Evolutionary conservation across 2,797 vertebrate genomes (phyloP).

Genomic region (Bovichtus variegatus): DNA sequence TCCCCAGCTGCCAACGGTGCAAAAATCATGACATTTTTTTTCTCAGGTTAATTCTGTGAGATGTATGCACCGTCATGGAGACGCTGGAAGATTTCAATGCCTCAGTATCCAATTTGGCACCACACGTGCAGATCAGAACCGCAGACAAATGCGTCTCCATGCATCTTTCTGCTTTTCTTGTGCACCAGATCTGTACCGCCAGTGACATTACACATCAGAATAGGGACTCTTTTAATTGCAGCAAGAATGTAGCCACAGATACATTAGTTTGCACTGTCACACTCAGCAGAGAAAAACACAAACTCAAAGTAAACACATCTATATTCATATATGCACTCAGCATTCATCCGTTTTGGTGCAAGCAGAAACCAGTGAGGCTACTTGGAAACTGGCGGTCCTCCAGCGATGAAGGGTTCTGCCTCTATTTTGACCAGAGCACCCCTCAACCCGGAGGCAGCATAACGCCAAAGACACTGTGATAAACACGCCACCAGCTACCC

Average conservation of each 20-base stretch:
- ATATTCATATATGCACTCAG: constrained; percentile 18
- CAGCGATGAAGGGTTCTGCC: constrained; percentile 12
- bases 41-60: constrained; percentile 68
- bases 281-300: constrained; percentile 2
- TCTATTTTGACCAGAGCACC: constrained; percentile 23
- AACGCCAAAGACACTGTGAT: constrained; percentile 12
- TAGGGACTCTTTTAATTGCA: constrained; percentile 24
- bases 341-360: constrained; percentile 11
- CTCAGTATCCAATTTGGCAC: constrained; percentile 60
- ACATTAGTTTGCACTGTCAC: constrained; percentile 18
- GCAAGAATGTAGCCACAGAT: constrained; percentile 2
- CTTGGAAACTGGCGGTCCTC: constrained; percentile 17
- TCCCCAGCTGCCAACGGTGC: constrained; percentile 36
- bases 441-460: constrained; percentile 9
- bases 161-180: constrained; percentile 32
- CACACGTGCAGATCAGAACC: constrained; percentile 43
- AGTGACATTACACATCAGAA: constrained; percentile 35
- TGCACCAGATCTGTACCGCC: constrained; percentile 34
- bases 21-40: constrained; percentile 31
- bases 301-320: constrained; percentile 13
- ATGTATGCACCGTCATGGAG: constrained; percentile 61
- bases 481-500: constrained; percentile 26
- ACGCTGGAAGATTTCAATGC: constrained; percentile 55
- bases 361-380: background rate
- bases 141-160: constrained; percentile 46